Base-by-base conservation (phyloP, 2,888 invertebrate genomes). In the Drosophila niveifrons region DNA sequence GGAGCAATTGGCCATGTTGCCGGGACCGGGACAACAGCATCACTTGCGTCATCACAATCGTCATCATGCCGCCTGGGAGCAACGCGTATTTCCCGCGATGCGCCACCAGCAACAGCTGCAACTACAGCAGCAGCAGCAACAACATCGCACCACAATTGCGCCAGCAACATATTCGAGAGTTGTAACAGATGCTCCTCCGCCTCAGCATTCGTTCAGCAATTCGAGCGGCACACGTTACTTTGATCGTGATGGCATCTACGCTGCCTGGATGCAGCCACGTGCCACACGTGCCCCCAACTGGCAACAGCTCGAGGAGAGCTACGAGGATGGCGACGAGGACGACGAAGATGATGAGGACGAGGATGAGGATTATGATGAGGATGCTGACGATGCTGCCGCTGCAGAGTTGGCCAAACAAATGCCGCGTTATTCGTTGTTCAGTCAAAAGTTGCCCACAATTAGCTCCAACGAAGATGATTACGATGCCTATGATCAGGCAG, bases 31-130 rank as follows among this genome's bases (percentile, higher is more conserved):
- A 2, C 68, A 83, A 43, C 89, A 89, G 52, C 91, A 91, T 78
- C 91, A 91, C 67, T 79, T 92, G 78, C 88, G 91, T 23, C 91
- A 91, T 72, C 90, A 91, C 65, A 91, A 91, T 76, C 89, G 90
- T 1, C 90, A 91, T 69, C 92, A 91, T 76, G 79, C 80, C 44
- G 83, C 84, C 72, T 90, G 90, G 90, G 87, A 90, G 82, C 89
- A 90, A 73, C 80, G 90, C 15, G 90, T 90, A 0, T 86, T 89
- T 66, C 90, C 90, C 48, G 75, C 83, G n/a, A 51, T 88, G 71
- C 89, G 82, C 6, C 41, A 23, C 7, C 64, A 43, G 1, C 65
- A 9, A 13, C 68, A 23, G 43, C 76, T 41, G 31, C 69, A 41
- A 18, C 61, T n/a, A 18, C 64, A 1, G 13, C 44, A 15, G 44